Evolutionary conservation across 2,888 invertebrate genomes (phyloP), one percentile per base, ranked within the genome.

Genomic region (Eucriotettix oculatus): DNA sequence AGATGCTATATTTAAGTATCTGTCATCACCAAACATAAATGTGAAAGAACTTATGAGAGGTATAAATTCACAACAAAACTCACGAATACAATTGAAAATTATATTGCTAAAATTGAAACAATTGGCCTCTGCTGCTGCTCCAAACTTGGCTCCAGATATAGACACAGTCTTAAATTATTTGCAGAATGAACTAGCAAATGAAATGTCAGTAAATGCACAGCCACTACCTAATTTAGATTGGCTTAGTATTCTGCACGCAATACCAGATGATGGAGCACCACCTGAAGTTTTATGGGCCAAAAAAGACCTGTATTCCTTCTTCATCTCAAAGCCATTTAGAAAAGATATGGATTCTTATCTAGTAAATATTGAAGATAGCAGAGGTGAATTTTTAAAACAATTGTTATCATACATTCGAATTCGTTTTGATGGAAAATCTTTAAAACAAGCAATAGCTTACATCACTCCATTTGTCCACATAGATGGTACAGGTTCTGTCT

Each of bases 181-280:
- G n/a, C 52, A 57, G 16, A 17, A 58, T 40, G 43, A 60, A 16
- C 14, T 52, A 29, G 7, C 16, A 3, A 14, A 44, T 1, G 16
- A 41, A 9, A 55, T 48, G n/a, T 42, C 44, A 14, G 41, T 42
- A 14, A 16, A 57, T 16, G n/a, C 44, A 44, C 53, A 56, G 16
- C 29, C 42, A 9, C 52, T 60, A 17, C 60, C 60, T 16, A 57
- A 60, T n/a, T 53, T 60, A 42, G 58, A 60, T n/a, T 60, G 60
- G 60, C 57, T 60, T 41, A 55, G 53, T 41, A n/a, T 58, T 10
- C 58, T 60, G 10, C 60, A 58, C n/a, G 58, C 58, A 16, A 54
- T 60, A 29, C 60, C 60, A 42, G 55, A 60, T 42, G 16, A 14
- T 16, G 57, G 54, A 11, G 58, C 58, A 0, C 60, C 60, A 11